Evolutionary conservation across 2,797 vertebrate genomes (phyloP).

Genomic region (Centroberyx gerrardi): DNA sequence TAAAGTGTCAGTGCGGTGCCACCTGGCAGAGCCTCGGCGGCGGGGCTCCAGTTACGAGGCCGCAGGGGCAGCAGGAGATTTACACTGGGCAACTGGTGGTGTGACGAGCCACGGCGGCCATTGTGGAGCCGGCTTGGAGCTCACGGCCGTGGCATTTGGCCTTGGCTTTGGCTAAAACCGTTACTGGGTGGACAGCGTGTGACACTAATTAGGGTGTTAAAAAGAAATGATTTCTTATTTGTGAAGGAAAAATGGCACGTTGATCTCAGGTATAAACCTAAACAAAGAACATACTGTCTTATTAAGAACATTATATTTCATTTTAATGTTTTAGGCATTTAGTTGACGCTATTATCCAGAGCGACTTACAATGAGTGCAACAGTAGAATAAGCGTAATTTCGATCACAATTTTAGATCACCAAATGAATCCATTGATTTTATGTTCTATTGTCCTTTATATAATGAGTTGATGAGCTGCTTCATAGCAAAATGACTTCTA

Average conservation of each 20-base stretch:
- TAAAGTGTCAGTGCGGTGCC: conserved; percentile 63
- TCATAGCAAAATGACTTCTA: not conserved
- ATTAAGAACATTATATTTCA: no score
- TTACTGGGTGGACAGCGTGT: conserved; percentile 46
- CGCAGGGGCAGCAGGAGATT: conserved; percentile 71
- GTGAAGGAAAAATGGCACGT: no score
- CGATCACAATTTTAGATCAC: no score
- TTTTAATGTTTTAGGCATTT: no score
- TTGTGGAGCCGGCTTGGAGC: conserved; percentile 34
- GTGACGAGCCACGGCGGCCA: conserved; percentile 37
- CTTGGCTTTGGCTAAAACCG: conserved; percentile 64
- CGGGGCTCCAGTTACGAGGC: conserved; percentile 71
- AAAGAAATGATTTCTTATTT: not conserved
- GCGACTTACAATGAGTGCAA: no score
- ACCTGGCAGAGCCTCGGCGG: conserved; percentile 66
- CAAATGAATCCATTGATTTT: no score
- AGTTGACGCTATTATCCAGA: no score
- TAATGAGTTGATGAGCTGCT: no score
- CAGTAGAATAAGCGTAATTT: no score
- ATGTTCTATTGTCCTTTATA: no score
- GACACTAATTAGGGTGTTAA: conserved; percentile 33
- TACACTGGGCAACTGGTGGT: conserved; percentile 67
- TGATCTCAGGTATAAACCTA: no score
- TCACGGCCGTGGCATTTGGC: conserved; percentile 59
- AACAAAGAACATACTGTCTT: no score